Evolutionary conservation across 1,140 invertebrate species (phyloP).

Genomic region (Pemphigus obesinymphae): DNA sequence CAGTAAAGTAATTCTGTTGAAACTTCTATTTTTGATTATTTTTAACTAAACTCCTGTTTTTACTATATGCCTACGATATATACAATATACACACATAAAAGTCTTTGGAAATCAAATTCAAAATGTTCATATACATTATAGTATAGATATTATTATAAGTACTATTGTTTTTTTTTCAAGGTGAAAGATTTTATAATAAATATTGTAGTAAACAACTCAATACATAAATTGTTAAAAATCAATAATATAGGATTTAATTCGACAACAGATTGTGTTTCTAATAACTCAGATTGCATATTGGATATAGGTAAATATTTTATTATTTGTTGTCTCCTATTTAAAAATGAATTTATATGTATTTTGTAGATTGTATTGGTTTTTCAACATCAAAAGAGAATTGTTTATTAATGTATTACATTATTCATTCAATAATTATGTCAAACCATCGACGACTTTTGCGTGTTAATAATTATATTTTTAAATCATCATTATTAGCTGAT

Average conservation of each 20-base stretch:
- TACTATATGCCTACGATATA: too few species aligned
- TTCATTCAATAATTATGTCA: slow-evolving; percentile 29
- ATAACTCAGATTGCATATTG: slow-evolving; percentile 14
- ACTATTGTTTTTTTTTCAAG: neutral
- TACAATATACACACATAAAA: too few species aligned
- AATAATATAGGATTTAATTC: slow-evolving; percentile 24
- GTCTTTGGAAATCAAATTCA: too few species aligned
- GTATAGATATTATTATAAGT: neutral
- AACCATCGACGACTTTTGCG: slow-evolving; percentile 19
- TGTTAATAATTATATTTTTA: slow-evolving; percentile 33
- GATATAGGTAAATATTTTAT: slow-evolving; percentile 3
- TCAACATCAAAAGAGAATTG: slow-evolving; percentile 31
- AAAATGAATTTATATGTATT: neutral
- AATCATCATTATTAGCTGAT: slow-evolving; percentile 19
- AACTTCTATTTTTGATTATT: too few species aligned
- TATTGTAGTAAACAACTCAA: neutral
- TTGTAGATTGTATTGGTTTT: slow-evolving; percentile 9
- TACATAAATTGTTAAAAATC: slow-evolving; percentile 9
- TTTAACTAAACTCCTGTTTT: too few species aligned
- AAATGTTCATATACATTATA: too few species aligned
- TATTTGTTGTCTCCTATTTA: too few species aligned
- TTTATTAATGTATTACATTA: slow-evolving; percentile 22
- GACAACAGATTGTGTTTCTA: neutral
- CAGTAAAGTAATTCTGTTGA: too few species aligned
- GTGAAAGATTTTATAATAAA: slow-evolving; percentile 10